Conservation (phyloP, 2,797 vertebrate genomes). For the Cyprinodon diabolis region DNA sequence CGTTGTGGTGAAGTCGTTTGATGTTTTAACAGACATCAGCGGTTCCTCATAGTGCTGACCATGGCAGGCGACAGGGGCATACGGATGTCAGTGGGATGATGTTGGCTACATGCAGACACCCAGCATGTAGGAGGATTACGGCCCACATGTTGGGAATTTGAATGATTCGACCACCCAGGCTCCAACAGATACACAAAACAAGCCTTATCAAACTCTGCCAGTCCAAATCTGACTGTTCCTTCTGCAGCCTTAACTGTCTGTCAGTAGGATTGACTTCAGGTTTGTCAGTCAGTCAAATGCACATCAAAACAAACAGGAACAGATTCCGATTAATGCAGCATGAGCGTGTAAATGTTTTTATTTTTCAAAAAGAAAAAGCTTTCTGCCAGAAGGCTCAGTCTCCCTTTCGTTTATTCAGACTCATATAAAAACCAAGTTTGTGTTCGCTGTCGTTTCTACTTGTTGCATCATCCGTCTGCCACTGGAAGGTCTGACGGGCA, state of each 20-base stretch:
- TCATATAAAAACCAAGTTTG: constrained; percentile 10
- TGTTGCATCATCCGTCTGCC: constrained; percentile 56
- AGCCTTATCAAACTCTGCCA: neutral
- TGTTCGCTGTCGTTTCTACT: constrained; percentile 47
- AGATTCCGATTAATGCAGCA: constrained; percentile 4
- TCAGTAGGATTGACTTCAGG: neutral
- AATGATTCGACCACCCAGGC: neutral
- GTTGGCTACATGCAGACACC: neutral
- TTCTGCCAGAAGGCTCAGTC: neutral
- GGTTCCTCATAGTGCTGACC: too few relatives aligned
- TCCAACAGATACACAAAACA: neutral
- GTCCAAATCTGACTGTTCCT: neutral
- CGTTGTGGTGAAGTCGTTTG: too few relatives aligned
- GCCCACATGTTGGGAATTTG: neutral
- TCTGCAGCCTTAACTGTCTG: neutral
- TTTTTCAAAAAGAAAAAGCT: constrained; percentile 9
- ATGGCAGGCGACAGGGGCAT: too few relatives aligned
- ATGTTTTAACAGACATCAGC: too few relatives aligned
- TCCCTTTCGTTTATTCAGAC: constrained; percentile 14
- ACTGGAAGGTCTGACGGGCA: constrained; percentile 52
- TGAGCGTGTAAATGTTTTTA: constrained; percentile 5
- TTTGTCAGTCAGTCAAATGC: constrained; percentile 15
- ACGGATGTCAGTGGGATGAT: too few relatives aligned
- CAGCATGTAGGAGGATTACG: neutral
- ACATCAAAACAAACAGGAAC: constrained; percentile 8